Percentiles rank a stretch among this genome's conserved stretches.
Conservation (phyloP, 2,888 invertebrate genomes). For the Agriopis aurantiaria region DNA sequence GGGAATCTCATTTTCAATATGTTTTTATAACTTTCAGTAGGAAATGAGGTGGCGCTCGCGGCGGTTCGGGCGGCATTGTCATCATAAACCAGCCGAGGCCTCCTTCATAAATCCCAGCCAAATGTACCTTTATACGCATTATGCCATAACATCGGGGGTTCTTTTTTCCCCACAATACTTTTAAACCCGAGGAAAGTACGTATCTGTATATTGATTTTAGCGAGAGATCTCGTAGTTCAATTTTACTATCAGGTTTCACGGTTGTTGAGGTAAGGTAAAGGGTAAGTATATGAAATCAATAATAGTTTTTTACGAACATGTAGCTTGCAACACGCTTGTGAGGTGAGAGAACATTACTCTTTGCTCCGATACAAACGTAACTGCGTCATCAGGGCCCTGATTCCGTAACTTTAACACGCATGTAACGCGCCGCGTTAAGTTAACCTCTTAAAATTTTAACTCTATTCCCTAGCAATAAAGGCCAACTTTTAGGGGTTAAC, state of each 20-base stretch:
- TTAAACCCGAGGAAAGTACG: slow-evolving; percentile 73
- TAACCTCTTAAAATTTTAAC: no score
- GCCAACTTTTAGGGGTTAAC: no score
- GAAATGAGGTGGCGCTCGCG: slow-evolving; percentile 84
- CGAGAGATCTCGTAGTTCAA: slow-evolving; percentile 23
- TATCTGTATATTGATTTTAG: slow-evolving; percentile 50
- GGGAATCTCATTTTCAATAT: slow-evolving; percentile 86
- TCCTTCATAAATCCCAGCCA: slow-evolving; percentile 82
- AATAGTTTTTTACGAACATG: no score
- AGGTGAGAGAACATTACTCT: neutral
- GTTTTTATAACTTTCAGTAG: slow-evolving; percentile 86
- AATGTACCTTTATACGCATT: slow-evolving; percentile 85
- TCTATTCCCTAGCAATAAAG: no score
- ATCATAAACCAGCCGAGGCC: slow-evolving; percentile 83
- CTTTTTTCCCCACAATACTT: slow-evolving; percentile 70
- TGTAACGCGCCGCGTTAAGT: no score
- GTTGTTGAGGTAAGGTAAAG: neutral
- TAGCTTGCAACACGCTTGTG: neutral
- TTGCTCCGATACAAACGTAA: neutral
- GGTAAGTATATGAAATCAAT: neutral
- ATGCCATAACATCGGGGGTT: slow-evolving; percentile 77
- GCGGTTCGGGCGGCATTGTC: slow-evolving; percentile 79
- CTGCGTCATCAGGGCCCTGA: no score
- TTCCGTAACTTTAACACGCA: no score
- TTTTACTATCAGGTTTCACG: slow-evolving; percentile 24